Percentiles rank a stretch among this genome's conserved stretches.
These are phyloP conservation scores for Stigmatopora nigra DNA, from an alignment of 2,113 vertebrate genomes.

Conservation along the genomic window DNA sequence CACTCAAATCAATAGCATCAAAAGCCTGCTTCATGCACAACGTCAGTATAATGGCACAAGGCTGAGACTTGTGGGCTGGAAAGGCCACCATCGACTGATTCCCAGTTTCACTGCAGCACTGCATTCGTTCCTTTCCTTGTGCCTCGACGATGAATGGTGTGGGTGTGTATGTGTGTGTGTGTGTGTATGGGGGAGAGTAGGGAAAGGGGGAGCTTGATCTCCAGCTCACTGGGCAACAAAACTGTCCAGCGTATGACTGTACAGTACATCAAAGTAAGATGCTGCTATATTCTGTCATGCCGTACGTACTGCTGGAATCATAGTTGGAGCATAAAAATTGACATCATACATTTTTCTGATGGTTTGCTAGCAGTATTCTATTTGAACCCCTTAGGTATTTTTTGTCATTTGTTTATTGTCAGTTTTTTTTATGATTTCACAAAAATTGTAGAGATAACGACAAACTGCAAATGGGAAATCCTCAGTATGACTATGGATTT, in stretches of 20 bases:
- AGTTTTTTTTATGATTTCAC: slow-evolving; percentile 14
- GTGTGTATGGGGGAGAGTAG: slow-evolving; percentile 22
- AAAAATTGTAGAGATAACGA: too few species aligned
- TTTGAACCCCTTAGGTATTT: slow-evolving; percentile 15
- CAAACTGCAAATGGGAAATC: too few species aligned
- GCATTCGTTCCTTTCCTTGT: slow-evolving; percentile 33
- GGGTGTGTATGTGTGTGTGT: slow-evolving; percentile 24
- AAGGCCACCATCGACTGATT: slow-evolving; percentile 49
- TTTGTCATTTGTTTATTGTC: slow-evolving; percentile 1
- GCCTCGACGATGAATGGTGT: slow-evolving; percentile 44
- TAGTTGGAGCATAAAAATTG: not conserved
- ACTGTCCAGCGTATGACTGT: slow-evolving; percentile 5
- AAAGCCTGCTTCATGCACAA: slow-evolving; percentile 51
- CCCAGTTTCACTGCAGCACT: slow-evolving; percentile 18
- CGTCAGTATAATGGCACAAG: slow-evolving; percentile 53
- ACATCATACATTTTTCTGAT: too few species aligned
- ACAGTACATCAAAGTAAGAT: slow-evolving; percentile 7
- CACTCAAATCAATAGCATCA: slow-evolving; percentile 59
- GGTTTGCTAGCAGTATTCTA: not conserved
- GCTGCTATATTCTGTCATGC: slow-evolving; percentile 20
- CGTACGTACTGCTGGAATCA: not conserved
- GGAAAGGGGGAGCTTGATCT: slow-evolving; percentile 25
- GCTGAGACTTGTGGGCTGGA: slow-evolving; percentile 33
- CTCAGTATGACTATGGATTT: too few species aligned
- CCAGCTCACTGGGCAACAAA: slow-evolving; percentile 22